Conservation (phyloP, 2,888 invertebrate genomes). For the Thumatha senex region DNA sequence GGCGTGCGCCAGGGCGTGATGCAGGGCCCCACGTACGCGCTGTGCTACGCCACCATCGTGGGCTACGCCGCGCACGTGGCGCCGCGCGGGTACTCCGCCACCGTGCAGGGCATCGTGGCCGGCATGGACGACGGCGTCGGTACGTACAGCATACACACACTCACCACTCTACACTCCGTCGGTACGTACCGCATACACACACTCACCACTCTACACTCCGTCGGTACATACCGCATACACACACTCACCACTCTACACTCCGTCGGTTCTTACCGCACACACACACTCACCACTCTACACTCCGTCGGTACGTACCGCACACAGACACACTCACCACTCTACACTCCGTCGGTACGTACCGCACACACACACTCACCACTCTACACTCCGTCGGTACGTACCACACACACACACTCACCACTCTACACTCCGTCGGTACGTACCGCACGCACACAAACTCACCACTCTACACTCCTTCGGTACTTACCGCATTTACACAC, state of each 20-base stretch:
- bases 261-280: too few species aligned
- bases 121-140: slow-evolving; percentile 95
- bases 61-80: slow-evolving; percentile 87
- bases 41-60: slow-evolving; percentile 92
- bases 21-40: slow-evolving; percentile 94
- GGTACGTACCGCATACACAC: background rate
- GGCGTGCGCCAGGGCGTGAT: slow-evolving; percentile 80
- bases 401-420: background rate
- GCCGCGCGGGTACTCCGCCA: slow-evolving; percentile 90
- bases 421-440: too few species aligned
- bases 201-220: too few species aligned
- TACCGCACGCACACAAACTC: too few species aligned
- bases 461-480: too few species aligned
- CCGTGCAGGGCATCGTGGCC: slow-evolving; percentile 93
- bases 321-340: too few species aligned
- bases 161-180: background rate
- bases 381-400: background rate
- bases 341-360: slow-evolving; percentile 86
- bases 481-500: too few species aligned
- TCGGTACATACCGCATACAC: too few species aligned
- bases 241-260: too few species aligned
- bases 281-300: too few species aligned
- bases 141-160: slow-evolving; percentile 51
- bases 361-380: too few species aligned
- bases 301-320: too few species aligned